These are phyloP conservation scores for Dysidea cf. avara DNA, from an alignment of 37 sponge, comb jelly and placozoan species.

Conservation along the genomic window DNA sequence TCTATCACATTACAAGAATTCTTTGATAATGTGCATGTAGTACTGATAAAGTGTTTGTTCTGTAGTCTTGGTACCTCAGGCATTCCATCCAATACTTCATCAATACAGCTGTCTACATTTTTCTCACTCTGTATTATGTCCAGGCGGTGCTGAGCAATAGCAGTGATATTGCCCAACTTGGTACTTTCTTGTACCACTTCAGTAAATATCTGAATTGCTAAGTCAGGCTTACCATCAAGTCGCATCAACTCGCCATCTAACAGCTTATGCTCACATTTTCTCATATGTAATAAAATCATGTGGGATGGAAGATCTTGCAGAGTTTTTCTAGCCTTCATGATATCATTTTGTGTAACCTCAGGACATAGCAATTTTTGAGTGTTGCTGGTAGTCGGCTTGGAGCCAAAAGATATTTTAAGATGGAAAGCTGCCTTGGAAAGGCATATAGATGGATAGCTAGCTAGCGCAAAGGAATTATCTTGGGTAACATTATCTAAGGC, in stretches of 20 bases:
- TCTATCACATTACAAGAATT: too few relatives aligned
- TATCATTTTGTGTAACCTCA: neutral
- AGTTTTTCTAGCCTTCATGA: conserved; percentile 5
- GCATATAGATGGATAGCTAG: neutral
- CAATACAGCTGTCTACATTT: too few relatives aligned
- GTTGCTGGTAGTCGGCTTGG: conserved; percentile 2
- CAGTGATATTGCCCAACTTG: conserved; percentile 10
- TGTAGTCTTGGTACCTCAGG: too few relatives aligned
- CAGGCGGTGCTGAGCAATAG: too few relatives aligned
- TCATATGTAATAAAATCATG: neutral
- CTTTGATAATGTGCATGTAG: too few relatives aligned
- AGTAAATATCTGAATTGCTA: conserved; percentile 2
- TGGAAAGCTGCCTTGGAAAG: conserved; percentile 22
- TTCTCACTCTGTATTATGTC: too few relatives aligned
- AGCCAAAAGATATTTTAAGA: conserved; percentile 19
- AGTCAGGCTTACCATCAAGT: neutral
- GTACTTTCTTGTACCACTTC: neutral
- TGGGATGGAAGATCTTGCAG: neutral
- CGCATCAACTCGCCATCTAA: conserved; percentile 1
- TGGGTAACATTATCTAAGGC: conserved; percentile 6
- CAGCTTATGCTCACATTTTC: conserved; percentile 14
- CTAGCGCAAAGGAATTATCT: neutral
- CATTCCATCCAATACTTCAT: too few relatives aligned
- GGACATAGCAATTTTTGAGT: too few relatives aligned
- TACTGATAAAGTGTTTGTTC: too few relatives aligned